Evolutionary conservation across 2,888 invertebrate genomes (phyloP).

Genomic region (Oegoconia quadripuncta): DNA sequence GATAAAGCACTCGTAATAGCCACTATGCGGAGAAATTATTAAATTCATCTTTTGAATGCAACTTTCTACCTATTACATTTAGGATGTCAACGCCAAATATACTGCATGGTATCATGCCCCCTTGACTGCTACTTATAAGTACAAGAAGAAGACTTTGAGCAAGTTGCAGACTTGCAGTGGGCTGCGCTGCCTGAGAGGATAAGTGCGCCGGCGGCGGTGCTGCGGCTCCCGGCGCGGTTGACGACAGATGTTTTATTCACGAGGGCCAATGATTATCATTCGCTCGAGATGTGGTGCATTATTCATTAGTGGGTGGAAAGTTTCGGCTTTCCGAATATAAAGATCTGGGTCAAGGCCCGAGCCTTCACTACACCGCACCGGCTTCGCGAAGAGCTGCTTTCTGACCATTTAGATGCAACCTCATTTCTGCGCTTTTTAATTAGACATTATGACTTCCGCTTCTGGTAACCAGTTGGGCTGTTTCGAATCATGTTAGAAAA

Average conservation of each 20-base stretch:
- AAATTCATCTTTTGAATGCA: too few species aligned
- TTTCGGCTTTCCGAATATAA: conserved; percentile 51
- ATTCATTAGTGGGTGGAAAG: conserved; percentile 54
- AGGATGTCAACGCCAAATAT: too few species aligned
- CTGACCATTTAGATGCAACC: conserved; percentile 30
- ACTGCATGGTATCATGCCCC: too few species aligned
- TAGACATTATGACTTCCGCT: conserved; percentile 35
- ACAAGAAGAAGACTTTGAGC: too few species aligned
- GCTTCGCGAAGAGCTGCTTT: conserved; percentile 9
- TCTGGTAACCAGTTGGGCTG: conserved; percentile 14
- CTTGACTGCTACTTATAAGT: too few species aligned
- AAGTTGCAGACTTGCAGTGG: too few species aligned
- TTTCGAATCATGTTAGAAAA: conserved; percentile 22
- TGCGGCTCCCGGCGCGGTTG: not conserved
- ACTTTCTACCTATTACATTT: too few species aligned
- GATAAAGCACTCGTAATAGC: too few species aligned
- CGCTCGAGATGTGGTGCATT: conserved; percentile 35
- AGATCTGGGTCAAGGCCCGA: conserved; percentile 53
- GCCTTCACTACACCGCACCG: conserved; percentile 18
- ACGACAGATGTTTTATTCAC: conserved; percentile 23
- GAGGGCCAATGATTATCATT: conserved; percentile 21
- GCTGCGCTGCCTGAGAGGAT: too few species aligned
- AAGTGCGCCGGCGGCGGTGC: not conserved
- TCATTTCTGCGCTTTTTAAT: conserved; percentile 44
- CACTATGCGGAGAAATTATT: too few species aligned